Evolutionary conservation across 2,113 vertebrate genomes (phyloP).

Genomic region (Psittacara wagleri): DNA sequence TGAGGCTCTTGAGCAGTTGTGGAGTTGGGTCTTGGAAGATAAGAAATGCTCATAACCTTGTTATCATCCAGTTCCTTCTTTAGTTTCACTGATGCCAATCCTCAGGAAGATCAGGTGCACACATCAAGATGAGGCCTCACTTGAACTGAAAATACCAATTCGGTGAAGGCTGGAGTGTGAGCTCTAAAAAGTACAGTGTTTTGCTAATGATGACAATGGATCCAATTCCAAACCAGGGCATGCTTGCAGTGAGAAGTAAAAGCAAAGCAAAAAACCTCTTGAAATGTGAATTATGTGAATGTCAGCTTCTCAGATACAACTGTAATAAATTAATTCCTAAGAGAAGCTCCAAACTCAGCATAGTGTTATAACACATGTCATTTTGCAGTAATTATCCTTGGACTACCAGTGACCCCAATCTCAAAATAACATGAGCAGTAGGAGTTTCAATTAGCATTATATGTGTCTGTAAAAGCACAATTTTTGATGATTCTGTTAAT

Average conservation of each 20-base stretch:
- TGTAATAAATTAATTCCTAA: background rate
- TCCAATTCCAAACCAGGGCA: background rate
- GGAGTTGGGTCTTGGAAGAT: background rate
- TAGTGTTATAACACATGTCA: rapidly evolving
- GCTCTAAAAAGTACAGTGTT: background rate
- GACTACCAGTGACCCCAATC: background rate
- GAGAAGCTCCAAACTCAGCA: background rate
- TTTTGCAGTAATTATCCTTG: background rate
- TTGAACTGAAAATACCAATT: background rate
- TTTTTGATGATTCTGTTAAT: background rate
- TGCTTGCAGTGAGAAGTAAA: background rate
- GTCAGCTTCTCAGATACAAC: background rate
- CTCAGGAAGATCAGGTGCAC: background rate
- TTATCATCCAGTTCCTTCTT: rapidly evolving
- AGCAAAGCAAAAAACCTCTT: background rate
- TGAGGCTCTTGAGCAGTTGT: background rate
- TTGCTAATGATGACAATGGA: background rate
- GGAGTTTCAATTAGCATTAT: background rate
- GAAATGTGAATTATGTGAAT: background rate
- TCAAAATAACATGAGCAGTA: background rate
- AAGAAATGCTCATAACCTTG: background rate
- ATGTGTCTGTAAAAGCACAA: background rate
- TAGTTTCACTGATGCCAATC: background rate
- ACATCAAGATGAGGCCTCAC: background rate
- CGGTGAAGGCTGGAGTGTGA: background rate